Conservation (phyloP, 2,888 invertebrate genomes). For the Drosophila longiperda region DNA sequence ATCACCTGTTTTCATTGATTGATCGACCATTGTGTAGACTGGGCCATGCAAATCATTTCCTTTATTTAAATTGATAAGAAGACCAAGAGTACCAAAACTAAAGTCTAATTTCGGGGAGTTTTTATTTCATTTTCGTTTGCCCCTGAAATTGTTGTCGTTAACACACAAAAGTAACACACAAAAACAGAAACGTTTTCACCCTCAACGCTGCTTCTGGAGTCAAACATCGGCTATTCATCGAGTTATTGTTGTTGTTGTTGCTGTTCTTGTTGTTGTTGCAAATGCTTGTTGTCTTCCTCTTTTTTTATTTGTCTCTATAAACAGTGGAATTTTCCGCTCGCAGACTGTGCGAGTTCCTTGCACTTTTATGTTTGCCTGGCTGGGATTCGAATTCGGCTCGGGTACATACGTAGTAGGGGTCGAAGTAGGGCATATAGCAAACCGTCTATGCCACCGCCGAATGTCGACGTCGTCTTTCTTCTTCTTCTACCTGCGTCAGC, state of each 20-base stretch:
- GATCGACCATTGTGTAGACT: constrained; percentile 54
- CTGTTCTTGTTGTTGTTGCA: constrained; percentile 27
- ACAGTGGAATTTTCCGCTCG: constrained; percentile 82
- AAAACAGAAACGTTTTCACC: constrained; percentile 54
- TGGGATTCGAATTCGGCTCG: constrained; percentile 35
- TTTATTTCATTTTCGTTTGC: constrained; percentile 30
- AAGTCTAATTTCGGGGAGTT: constrained; percentile 79
- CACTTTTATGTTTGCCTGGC: constrained; percentile 73
- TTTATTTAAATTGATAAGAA: constrained; percentile 66
- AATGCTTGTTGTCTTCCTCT: constrained; percentile 17
- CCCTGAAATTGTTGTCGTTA: constrained; percentile 49
- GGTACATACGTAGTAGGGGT: constrained; percentile 27
- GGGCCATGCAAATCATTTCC: constrained; percentile 63
- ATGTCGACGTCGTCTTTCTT: constrained; percentile 22
- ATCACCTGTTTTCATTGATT: constrained; percentile 53
- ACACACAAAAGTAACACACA: constrained; percentile 53
- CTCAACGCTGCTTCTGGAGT: constrained; percentile 40
- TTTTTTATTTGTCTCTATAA: constrained; percentile 13
- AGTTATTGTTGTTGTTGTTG: constrained; percentile 17
- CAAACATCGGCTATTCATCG: constrained; percentile 11
- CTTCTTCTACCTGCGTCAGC: constrained; percentile 70
- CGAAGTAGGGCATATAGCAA: constrained; percentile 46
- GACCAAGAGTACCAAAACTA: constrained; percentile 38
- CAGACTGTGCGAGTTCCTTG: constrained; percentile 53
- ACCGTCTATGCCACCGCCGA: constrained; percentile 19